phyloP scores from a whole-genome alignment of 2,888 invertebrate genomes.

The Diploptera punctata region DNA sequence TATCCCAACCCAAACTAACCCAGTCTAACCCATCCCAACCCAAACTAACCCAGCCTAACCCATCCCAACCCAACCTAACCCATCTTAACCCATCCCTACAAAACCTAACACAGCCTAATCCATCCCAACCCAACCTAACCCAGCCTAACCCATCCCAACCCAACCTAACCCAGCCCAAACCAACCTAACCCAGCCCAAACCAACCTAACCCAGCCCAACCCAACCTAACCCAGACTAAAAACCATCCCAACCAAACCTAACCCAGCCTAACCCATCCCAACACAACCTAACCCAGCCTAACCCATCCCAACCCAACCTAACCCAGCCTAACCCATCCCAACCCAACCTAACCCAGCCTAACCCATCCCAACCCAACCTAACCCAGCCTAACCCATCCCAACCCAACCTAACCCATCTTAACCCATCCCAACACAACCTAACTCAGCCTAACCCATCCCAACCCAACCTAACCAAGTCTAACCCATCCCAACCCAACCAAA shows the following conservation, averaged over 20 bases:
- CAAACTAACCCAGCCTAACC: too few species aligned
- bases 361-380: conserved; percentile 44
- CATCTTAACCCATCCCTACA: conserved; percentile 17
- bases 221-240: not conserved
- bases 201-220: not conserved
- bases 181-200: not conserved
- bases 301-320: conserved; percentile 46
- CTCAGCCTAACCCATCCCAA: conserved; percentile 47
- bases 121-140: not conserved
- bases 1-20: too few species aligned
- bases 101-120: not conserved
- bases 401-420: conserved; percentile 45
- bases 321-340: conserved; percentile 48
- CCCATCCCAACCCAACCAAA: conserved; percentile 46
- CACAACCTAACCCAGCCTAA: conserved; percentile 46
- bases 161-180: not conserved
- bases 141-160: not conserved
- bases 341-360: conserved; percentile 47
- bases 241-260: not conserved
- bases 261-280: conserved; percentile 21
- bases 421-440: conserved; percentile 48
- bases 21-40: too few species aligned
- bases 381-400: conserved; percentile 46
- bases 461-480: conserved; percentile 47
- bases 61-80: too few species aligned